Evolutionary conservation across 2,888 invertebrate species (phyloP), one percentile per base, ranked within the genome.

Genomic region (Yponomeuta plumbellus): DNA sequence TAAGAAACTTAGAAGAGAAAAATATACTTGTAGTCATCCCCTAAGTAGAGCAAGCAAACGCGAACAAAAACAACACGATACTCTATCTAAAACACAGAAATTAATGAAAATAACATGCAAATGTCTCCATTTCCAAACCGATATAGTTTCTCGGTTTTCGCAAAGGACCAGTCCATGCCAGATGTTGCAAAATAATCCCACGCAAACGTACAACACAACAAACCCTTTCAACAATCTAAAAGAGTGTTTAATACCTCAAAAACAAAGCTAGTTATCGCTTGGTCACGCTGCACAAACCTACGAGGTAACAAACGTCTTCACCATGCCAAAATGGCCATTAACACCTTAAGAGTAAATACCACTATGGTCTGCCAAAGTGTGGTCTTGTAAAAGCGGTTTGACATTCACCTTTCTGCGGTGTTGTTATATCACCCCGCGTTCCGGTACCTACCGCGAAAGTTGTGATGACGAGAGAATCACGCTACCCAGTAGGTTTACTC

Each of bases 321-420:
- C 1, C 17, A 52, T 8, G 17, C 44, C 44, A 13, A 52, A 52
- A 52, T 52, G 17, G 17, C 44, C 17, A 17, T 52, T 52, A 52
- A 52, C 44, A 52, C 44, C 44, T 52, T 52, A 13, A 5, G 44
- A 52, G 44, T 52, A 52, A 52, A 52, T 4, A 13, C 17, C 44
- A 61, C 6, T 61, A 17, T 23, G 61, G 61, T 22, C 23, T 11
- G 26, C 26, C 11, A 23, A 13, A 23, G 61, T 23, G 20, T 56
- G 52, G 11, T n/a, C n/a, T 34, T 56, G 64, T 64, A 64, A 64
- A 64, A 64, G 64, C 64, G 23, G 52, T 64, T 64, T 86, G 86
- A 88, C 87, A 88, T 86, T 88, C 85, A 85, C 85, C 86, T 87
- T 84, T 84, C 84, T 17, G 63, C 63, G 44, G 20, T 20, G 34